Evolutionary conservation across 1,140 invertebrate species (phyloP).

Genomic region (Trinorchestia longiramus): DNA sequence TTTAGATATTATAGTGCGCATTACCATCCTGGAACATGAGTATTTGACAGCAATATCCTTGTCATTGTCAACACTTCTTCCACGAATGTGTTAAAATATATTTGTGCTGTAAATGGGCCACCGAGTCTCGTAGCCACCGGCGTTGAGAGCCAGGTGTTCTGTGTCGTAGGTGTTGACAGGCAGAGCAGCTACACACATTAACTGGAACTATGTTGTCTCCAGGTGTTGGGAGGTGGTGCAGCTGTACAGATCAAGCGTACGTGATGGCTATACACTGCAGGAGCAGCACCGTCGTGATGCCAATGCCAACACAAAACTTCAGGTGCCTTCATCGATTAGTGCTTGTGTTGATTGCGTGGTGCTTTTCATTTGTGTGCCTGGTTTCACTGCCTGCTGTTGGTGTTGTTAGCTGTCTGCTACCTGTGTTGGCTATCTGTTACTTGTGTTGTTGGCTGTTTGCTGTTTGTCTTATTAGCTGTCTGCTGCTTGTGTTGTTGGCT

Average conservation of each 20-base stretch:
- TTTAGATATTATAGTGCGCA: too few species aligned
- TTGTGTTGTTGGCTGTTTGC: too few species aligned
- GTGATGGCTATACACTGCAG: slow-evolving; percentile 25
- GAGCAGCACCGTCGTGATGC: slow-evolving; percentile 10
- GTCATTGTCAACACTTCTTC: not conserved
- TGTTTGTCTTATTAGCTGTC: too few species aligned
- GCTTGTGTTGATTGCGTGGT: not conserved
- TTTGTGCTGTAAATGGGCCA: not conserved
- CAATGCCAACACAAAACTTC: slow-evolving; percentile 38
- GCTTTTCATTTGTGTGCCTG: not conserved
- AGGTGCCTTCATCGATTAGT: not conserved
- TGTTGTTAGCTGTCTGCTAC: too few species aligned
- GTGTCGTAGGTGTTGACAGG: not conserved
- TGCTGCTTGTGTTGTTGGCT: too few species aligned
- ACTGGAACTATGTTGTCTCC: not conserved
- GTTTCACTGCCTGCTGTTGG: too few species aligned
- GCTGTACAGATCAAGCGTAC: slow-evolving; percentile 26
- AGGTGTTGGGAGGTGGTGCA: slow-evolving; percentile 50
- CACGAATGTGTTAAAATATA: not conserved
- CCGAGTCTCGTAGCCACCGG: not conserved
- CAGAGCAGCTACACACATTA: not conserved
- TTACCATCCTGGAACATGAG: not conserved
- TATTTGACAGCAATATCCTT: not conserved
- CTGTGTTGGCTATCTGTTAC: too few species aligned
- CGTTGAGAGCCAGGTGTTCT: not conserved